Evolutionary conservation across 2,888 invertebrate genomes (phyloP), one percentile per base, ranked within the genome.

Genomic region (Microchrysa polita): DNA sequence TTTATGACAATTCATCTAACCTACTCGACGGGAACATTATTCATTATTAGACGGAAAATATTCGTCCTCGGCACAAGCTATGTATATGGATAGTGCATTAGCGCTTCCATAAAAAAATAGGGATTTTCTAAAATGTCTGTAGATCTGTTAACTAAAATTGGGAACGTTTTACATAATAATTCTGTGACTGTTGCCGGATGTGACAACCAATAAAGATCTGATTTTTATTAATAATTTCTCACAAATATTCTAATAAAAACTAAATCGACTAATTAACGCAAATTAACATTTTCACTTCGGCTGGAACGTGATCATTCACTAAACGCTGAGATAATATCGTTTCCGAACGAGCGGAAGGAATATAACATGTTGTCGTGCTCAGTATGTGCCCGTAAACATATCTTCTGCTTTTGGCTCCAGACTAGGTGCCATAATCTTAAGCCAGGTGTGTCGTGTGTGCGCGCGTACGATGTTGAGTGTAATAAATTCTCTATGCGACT

Each of bases 401-500:
- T 65, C 10, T 65, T 44, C 14, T 20, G 1, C 5, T n/a, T n/a
- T 10, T 44, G 23, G 48, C 16, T n/a, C 10, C 40, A 14, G 52
- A 5, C 52, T 16, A 48, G 14, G 48, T 22, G 10, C 12, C 7
- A 40, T 42, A 12, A 20, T 20, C n/a, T 14, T 65, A 22, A 14
- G 48, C 65, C 65, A 65, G 65, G 65, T 65, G 65, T 65, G 60
- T 20, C 14, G 52, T 57, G 61, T 61, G 74, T 34, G 27, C 27
- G 52, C 18, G 61, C 40, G 74, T 34, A 7, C 27, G 72, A 73
- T 74, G 73, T 73, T 73, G 75, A 75, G 75, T 55, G 74, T 77
- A 79, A 81, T 80, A 83, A 82, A 83, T 82, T 80, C 82, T 78
- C 80, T 79, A 79, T 80, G 80, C 81, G 80, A 79, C 82, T 81